Evolutionary conservation across 2,797 vertebrate species (phyloP), one percentile per base, ranked within the genome.

Genomic region (Paguma larvata): DNA sequence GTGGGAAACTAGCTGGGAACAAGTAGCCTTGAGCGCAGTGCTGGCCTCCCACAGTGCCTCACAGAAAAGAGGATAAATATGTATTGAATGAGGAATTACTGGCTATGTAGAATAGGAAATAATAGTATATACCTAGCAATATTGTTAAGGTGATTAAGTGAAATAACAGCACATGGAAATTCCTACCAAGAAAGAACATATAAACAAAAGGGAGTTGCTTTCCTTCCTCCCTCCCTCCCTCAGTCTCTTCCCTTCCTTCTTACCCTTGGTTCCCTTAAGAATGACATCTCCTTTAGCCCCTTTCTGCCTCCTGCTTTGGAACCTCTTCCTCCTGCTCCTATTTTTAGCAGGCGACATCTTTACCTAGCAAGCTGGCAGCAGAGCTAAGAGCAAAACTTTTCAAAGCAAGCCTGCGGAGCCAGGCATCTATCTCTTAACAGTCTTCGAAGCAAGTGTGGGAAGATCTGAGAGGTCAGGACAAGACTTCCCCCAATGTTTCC

Each of bases 261-360:
- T 56, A 44, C 30, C 14, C 56, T 73, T 9, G 4, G 65, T 10
- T 53, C 59, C 62, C 0, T 68, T 12, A 53, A 32, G n/a, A 85
- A 23, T 15, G 46, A 32, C 32, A n/a, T 77, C 44, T 91, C 32
- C 79, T 67, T 93, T 68, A n/a, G 46, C 25, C 38, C 11, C 79
- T 53, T 89, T 88, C 41, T 53, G 46, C 72, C 79, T 97, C 11
- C 41, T 78, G 48, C 53, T 96, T 94, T 82, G 51, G 18, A 62
- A 78, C 1, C 9, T 41, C 75, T 51, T 51, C 73, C n/a, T 72
- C 21, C 63, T 34, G n/a, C 78, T 94, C 79, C 89, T 88, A 2
- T 85, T 88, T 95, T 96, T 78, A 90, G 46, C 62, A 41, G 63
- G 77, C 56, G 32, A 70, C n/a, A 10, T 65, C 83, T 85, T 34